Evolutionary conservation across 2,888 invertebrate genomes (phyloP).

Genomic region (Apocheima hispidaria): DNA sequence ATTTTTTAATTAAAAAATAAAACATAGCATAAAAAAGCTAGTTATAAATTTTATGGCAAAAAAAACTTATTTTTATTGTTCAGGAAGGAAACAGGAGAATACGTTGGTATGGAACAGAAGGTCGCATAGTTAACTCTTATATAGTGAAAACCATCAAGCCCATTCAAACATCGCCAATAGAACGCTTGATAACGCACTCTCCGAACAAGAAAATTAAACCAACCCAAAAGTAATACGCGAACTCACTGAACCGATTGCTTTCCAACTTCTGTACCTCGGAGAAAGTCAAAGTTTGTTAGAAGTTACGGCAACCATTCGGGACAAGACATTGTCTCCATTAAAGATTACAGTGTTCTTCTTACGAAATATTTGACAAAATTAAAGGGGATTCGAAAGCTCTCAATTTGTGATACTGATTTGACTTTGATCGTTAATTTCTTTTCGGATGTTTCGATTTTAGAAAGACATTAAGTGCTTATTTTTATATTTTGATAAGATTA

Average conservation of each 20-base stretch:
- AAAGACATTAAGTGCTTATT: slow-evolving; percentile 4
- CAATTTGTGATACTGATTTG: slow-evolving; percentile 23
- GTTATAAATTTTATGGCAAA: background rate
- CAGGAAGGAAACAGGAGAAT: too few relatives aligned
- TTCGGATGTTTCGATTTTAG: slow-evolving; percentile 11
- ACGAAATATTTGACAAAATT: slow-evolving; percentile 31
- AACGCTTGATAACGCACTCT: slow-evolving; percentile 44
- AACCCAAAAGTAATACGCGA: slow-evolving; percentile 44
- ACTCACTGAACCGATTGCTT: slow-evolving; percentile 45
- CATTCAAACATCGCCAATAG: slow-evolving; percentile 35
- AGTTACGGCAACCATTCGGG: slow-evolving; percentile 24
- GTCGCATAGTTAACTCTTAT: too few relatives aligned
- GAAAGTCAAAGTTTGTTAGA: slow-evolving; percentile 24
- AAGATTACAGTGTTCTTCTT: slow-evolving; percentile 28
- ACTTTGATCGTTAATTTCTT: slow-evolving; percentile 26
- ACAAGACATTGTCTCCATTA: slow-evolving; percentile 35
- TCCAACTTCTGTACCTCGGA: slow-evolving; percentile 27
- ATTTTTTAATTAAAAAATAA: too few relatives aligned
- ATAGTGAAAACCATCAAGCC: slow-evolving; percentile 18
- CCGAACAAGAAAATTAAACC: slow-evolving; percentile 44
- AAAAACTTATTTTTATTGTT: too few relatives aligned
- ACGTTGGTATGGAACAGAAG: too few relatives aligned
- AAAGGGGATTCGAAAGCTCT: slow-evolving; percentile 17
- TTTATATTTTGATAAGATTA: slow-evolving; percentile 1
- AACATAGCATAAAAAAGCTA: too few relatives aligned